Evolutionary conservation across 2,888 invertebrate species (phyloP).

Genomic region (Leucoptera coffeella): DNA sequence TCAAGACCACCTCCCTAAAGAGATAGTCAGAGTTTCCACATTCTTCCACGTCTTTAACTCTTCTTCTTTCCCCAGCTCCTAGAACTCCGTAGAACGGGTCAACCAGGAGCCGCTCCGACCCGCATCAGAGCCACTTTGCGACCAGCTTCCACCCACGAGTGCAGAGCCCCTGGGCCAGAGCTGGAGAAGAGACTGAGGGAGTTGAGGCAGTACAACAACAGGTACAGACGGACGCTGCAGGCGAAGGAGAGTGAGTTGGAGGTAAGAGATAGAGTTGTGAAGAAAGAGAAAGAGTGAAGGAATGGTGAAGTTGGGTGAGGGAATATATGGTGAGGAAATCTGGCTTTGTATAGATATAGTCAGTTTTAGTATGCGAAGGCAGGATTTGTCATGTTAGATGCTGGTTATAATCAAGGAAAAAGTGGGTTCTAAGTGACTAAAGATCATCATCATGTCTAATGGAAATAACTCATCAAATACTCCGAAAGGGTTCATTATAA

Average conservation of each 20-base stretch:
- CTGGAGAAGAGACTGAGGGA: conserved; percentile 78
- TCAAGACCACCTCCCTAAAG: too few species aligned
- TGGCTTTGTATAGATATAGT: neutral
- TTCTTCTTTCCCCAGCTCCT: too few species aligned
- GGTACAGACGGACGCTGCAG: conserved; percentile 74
- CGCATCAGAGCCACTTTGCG: conserved; percentile 81
- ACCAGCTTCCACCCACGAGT: conserved; percentile 71
- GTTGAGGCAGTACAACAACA: conserved; percentile 76
- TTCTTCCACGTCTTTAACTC: too few species aligned
- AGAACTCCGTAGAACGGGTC: conserved; percentile 74
- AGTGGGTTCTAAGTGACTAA: too few species aligned
- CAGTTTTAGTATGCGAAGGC: too few species aligned
- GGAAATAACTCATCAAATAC: too few species aligned
- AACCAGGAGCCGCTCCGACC: conserved; percentile 73
- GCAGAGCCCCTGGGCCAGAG: conserved; percentile 78
- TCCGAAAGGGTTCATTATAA: too few species aligned
- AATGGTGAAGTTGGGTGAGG: neutral
- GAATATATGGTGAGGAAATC: neutral
- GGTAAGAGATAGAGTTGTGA: conserved; percentile 20
- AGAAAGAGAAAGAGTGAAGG: neutral
- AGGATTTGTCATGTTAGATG: too few species aligned
- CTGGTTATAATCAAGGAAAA: too few species aligned
- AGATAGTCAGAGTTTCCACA: too few species aligned
- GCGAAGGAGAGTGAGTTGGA: conserved; percentile 80
- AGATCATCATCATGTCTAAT: too few species aligned